These are phyloP conservation scores for Ceratina japonica DNA, from an alignment of 1,140 invertebrate species.

Conservation along the genomic window DNA sequence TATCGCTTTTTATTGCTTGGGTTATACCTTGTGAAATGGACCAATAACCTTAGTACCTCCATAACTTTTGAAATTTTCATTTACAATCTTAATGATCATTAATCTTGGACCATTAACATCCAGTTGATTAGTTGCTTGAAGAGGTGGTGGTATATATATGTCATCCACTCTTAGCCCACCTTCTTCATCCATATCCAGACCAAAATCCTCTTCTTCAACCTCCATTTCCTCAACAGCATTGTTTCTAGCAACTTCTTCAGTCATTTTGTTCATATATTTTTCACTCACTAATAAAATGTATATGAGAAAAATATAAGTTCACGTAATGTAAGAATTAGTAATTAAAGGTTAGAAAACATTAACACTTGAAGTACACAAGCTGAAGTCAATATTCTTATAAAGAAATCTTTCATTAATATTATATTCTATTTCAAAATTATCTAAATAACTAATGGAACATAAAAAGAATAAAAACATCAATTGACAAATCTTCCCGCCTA, in stretches of 20 bases:
- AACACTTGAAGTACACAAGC: background rate
- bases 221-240: constrained; percentile 50
- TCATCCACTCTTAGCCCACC: constrained; percentile 83
- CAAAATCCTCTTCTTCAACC: constrained; percentile 70
- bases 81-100: constrained; percentile 95
- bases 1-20: background rate
- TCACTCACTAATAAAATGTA: background rate
- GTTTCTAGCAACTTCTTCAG: background rate
- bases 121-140: constrained; percentile 84
- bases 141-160: constrained; percentile 93
- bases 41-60: constrained; percentile 89
- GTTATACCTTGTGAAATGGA: constrained; percentile 89
- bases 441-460: background rate
- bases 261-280: background rate
- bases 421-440: background rate
- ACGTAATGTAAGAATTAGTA: background rate
- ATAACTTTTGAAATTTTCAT: constrained; percentile 99
- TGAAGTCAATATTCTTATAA: background rate
- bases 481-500: background rate
- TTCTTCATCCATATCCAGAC: constrained; percentile 82
- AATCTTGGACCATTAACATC: constrained; percentile 88
- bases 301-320: background rate
- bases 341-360: constrained; percentile 23
- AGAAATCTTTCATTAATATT: background rate
- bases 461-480: background rate